Conservation (phyloP, 2,113 vertebrate species). For the Todiramphus chloris region DNA sequence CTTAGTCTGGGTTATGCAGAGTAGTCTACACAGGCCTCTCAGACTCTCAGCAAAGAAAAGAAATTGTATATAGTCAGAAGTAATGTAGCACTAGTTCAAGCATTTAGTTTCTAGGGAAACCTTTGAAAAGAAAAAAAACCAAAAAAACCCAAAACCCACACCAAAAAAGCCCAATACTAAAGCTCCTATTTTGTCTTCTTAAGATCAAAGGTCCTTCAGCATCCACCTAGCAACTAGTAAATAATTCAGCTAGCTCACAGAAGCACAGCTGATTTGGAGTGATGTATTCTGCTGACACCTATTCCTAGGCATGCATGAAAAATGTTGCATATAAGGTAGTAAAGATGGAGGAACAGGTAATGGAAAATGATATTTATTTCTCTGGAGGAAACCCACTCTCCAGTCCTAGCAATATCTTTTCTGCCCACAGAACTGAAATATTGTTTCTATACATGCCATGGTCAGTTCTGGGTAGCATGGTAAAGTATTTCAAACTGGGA, state of each 20-base stretch:
- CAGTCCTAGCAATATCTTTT: neutral
- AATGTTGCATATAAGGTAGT: neutral
- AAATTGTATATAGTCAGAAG: neutral
- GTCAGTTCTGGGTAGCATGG: accelerated
- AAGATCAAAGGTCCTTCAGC: conserved; percentile 45
- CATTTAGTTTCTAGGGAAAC: neutral
- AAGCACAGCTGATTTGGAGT: conserved; percentile 9
- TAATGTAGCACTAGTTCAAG: neutral
- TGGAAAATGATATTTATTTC: neutral
- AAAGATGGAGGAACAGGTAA: neutral
- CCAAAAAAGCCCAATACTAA: neutral
- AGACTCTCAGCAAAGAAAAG: neutral
- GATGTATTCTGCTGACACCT: conserved; percentile 41
- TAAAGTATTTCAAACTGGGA: neutral
- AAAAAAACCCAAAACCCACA: neutral
- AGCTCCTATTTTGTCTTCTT: neutral
- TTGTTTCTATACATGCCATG: neutral
- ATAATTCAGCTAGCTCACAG: neutral
- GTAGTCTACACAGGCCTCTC: neutral
- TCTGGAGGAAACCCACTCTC: neutral
- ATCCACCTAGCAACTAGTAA: neutral
- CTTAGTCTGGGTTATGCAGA: neutral
- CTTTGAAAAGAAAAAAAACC: neutral
- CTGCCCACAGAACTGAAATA: neutral
- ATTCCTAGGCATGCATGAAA: conserved; percentile 43